Percentiles rank a stretch among this genome's conserved stretches.
Conservation (phyloP, 2,888 invertebrate species). For the Sclerodermus sp. region DNA sequence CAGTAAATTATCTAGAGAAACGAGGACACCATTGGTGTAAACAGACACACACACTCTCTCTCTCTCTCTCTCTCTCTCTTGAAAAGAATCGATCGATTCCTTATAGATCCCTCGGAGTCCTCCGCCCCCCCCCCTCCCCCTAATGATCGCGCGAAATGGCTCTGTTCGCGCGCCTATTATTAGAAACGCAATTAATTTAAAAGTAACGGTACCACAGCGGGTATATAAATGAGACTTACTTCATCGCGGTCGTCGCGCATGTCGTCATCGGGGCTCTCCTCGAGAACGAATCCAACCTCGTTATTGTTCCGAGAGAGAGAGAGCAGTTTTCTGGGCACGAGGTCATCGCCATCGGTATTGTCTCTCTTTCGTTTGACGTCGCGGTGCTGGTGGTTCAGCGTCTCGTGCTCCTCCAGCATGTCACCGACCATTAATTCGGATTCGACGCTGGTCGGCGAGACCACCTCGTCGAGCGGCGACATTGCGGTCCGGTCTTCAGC, state of each 20-base stretch:
- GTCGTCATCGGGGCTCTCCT: conserved; percentile 42
- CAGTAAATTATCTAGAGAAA: too few relatives aligned
- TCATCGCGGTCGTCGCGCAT: conserved; percentile 49
- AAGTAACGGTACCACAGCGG: too few relatives aligned
- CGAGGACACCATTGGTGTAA: too few relatives aligned
- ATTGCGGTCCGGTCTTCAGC: conserved; percentile 45
- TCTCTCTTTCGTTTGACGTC: conserved; percentile 28
- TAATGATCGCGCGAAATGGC: too few relatives aligned
- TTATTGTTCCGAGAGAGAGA: conserved; percentile 49
- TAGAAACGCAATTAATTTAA: too few relatives aligned
- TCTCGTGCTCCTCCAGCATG: conserved; percentile 50
- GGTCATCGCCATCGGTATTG: conserved; percentile 41
- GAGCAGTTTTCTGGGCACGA: conserved; percentile 48
- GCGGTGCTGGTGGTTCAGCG: conserved; percentile 24
- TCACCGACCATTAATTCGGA: conserved; percentile 54
- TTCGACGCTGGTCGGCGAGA: conserved; percentile 49
- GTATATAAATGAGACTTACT: too few relatives aligned
- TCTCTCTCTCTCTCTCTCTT: too few relatives aligned
- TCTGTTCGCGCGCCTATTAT: too few relatives aligned
- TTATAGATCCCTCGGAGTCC: too few relatives aligned
- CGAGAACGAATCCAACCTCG: conserved; percentile 52
- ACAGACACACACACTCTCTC: too few relatives aligned
- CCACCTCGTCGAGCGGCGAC: conserved; percentile 53
- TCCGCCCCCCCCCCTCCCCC: too few relatives aligned
- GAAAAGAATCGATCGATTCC: too few relatives aligned